Base-by-base conservation (phyloP, 2,113 vertebrate genomes). In the Pongo abelii region DNA sequence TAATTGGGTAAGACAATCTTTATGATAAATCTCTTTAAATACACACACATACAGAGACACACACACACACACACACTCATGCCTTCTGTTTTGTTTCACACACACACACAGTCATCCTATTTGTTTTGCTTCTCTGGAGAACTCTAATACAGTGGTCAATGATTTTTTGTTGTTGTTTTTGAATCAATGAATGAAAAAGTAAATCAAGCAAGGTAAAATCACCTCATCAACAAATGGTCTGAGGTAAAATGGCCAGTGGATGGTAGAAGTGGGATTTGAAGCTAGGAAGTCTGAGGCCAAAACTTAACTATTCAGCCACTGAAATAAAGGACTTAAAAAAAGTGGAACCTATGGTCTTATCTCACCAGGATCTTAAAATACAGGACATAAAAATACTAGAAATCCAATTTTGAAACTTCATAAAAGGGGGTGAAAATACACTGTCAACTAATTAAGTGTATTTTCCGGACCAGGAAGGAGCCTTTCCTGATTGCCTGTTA, bases 291-390 rank as follows among this genome's bases (percentile, higher is more conserved):
- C 6, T 22, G 50, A 89, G 78, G 67, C 30, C 52, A 55, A 78
- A 91, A 46, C 67, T 93, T 91, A 87, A 87, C 30, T 84, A 96
- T 81, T 94, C 59, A 84, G 35, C 1, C 67, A 40, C 48, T 89
- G 11, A 57, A 81, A 48, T 83, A 78, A 91, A 93, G 59, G 40
- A 87, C 80, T n/a, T 94, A 89, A 75, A 30, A 75, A 95, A 79
- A 70, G 9, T 55, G 4, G 77, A 84, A 80, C n/a, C 75, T 35
- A 8, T 67, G 38, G 2, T 93, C 18, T 94, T 48, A n/a, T 93
- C n/a, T 95, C n/a, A 46, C 81, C 52, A 81, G 46, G 40, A 75
- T 83, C 78, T 93, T 96, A 78, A 95, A 93, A 89, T 57, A 77
- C 1, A 2, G 52, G 27, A 72, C 30, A 93, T 32, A 89, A 94